Base-by-base conservation (phyloP, 2,113 vertebrate genomes). In the Stictonetta naevosa region DNA sequence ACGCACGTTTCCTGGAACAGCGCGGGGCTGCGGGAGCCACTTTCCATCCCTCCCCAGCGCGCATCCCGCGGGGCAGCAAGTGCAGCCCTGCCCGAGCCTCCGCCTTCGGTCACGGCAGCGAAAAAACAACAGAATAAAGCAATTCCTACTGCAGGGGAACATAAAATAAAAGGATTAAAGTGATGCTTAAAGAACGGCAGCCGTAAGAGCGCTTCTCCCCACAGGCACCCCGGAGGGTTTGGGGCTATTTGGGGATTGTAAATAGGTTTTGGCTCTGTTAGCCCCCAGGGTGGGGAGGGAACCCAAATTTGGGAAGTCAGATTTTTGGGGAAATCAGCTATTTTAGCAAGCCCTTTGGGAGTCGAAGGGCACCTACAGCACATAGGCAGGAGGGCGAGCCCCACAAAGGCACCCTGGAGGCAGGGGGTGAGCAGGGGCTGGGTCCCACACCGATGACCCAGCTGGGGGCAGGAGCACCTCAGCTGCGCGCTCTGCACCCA, bases 1-100 rank as follows among this genome's bases (percentile, higher is more conserved):
- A 92, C 55, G 3, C 92, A 28, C n/a, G 0, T 74, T 96, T 97
- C 94, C 94, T 96, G 96, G 78, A 94, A 75, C 87, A 68, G 46
- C 1, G 60, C n/a, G 36, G 64, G 68, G 2, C 58, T 14, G 23
- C 33, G 3, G 60, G 36, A 80, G 58, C 72, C 58, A 2, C 71
- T 59, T 64, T 46, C 62, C 75, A 80, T n/a, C 92, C 89, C 68
- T 79, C 42, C 73, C 63, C n/a, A 44, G n/a, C 56, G 0, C 66
- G 20, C 69, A 14, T 23, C 42, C 21, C 76, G 0, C 1, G 4
- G 26, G 69, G 86, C 2, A 85, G 80, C 81, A 36, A 90, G 84
- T 29, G n/a, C 36, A 79, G 59, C 90, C 48, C 53, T 75, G 64
- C 26, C 75, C 59, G 1, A 59, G 60, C 14, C 15, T 2, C 66